These are phyloP conservation scores for Hyalella azteca DNA, from an alignment of 2,888 invertebrate genomes.

Conservation along the genomic window DNA sequence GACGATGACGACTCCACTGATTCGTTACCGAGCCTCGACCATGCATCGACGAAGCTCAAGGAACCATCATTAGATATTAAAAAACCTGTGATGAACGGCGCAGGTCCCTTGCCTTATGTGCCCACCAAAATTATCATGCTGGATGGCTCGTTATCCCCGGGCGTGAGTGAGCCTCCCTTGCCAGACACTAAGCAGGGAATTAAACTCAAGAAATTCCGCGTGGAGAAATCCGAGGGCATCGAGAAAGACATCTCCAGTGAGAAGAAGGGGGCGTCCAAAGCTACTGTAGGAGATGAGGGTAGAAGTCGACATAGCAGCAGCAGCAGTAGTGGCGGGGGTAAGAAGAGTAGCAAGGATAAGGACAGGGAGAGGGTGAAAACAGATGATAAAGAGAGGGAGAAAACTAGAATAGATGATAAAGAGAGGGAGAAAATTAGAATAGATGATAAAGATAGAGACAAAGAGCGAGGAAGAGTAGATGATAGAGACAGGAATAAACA, in stretches of 20 bases:
- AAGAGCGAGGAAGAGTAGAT: constrained; percentile 2
- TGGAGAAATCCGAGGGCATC: too few species aligned
- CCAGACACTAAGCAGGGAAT: too few species aligned
- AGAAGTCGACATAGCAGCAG: constrained; percentile 3
- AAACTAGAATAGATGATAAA: constrained; percentile 17
- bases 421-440: not conserved
- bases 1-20: constrained; percentile 6
- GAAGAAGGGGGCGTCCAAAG: not conserved
- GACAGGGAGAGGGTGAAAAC: not conserved
- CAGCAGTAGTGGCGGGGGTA: not conserved
- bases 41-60: too few species aligned
- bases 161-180: too few species aligned
- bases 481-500: not conserved
- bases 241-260: too few species aligned
- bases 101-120: not conserved
- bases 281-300: not conserved
- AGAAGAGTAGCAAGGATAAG: not conserved
- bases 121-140: not conserved
- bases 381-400: constrained; percentile 14
- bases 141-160: not conserved
- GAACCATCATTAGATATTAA: too few species aligned
- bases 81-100: not conserved
- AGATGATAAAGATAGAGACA: too few species aligned
- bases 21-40: not conserved
- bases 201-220: too few species aligned